These are phyloP conservation scores for Pyrgilauda ruficollis DNA, from an alignment of 2,113 vertebrate species.

Conservation along the genomic window DNA sequence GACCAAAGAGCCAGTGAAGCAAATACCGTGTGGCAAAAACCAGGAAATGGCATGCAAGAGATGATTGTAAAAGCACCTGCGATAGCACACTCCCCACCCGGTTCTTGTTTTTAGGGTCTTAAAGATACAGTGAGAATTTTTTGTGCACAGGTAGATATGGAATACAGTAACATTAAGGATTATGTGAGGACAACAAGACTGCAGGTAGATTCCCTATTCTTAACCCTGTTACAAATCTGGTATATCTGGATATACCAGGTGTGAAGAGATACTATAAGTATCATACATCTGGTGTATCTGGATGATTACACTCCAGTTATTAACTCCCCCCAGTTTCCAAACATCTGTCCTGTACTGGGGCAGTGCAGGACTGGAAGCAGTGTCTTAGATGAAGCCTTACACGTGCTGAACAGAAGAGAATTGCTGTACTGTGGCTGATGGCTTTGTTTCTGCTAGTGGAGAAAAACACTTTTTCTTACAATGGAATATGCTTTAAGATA, in stretches of 20 bases:
- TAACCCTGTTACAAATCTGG: neutral
- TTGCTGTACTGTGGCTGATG: neutral
- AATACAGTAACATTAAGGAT: neutral
- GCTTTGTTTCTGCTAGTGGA: neutral
- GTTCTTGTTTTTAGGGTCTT: rapidly evolving
- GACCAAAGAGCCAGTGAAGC: neutral
- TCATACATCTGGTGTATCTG: neutral
- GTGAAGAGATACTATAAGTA: neutral
- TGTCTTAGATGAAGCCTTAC: neutral
- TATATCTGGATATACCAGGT: neutral
- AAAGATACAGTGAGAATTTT: neutral
- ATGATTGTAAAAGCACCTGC: neutral
- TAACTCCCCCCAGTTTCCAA: neutral
- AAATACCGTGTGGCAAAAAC: rapidly evolving
- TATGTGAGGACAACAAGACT: neutral
- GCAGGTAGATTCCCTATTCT: neutral
- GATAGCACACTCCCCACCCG: rapidly evolving
- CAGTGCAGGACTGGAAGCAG: neutral
- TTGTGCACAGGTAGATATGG: neutral
- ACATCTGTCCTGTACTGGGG: neutral
- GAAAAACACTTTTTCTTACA: rapidly evolving
- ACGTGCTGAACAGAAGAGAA: neutral
- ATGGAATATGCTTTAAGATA: neutral
- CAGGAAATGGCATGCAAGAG: neutral
- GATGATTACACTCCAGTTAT: neutral